phyloP scores from a whole-genome alignment of 2,797 vertebrate species.

The Halcyon smyrnensis region DNA sequence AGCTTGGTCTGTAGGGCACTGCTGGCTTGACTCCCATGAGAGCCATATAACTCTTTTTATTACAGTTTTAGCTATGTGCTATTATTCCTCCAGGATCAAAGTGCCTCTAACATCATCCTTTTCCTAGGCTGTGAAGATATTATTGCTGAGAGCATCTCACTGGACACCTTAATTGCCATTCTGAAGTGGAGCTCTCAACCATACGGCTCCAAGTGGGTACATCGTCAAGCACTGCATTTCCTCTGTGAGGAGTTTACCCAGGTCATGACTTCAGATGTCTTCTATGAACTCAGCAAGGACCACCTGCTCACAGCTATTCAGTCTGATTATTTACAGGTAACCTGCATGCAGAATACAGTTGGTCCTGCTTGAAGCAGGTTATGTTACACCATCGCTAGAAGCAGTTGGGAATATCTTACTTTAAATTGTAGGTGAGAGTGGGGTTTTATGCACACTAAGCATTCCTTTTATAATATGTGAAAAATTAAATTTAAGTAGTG shows the following conservation, averaged over 20 bases:
- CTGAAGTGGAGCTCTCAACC: constrained; percentile 99
- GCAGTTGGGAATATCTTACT: neutral
- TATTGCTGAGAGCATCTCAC: constrained; percentile 94
- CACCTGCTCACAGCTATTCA: constrained; percentile 95
- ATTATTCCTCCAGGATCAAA: neutral
- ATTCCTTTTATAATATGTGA: neutral
- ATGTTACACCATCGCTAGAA: neutral
- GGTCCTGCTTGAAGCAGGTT: neutral
- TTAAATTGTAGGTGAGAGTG: neutral
- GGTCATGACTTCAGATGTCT: constrained; percentile 94
- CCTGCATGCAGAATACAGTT: neutral
- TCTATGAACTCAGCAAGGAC: constrained; percentile 96
- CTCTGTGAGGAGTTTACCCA: constrained; percentile 99
- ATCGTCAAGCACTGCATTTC: constrained; percentile 97
- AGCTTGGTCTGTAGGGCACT: neutral
- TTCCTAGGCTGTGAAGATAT: constrained; percentile 96
- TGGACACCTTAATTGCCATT: constrained; percentile 95
- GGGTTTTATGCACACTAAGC: neutral
- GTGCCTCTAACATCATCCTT: neutral
- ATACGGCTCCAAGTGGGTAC: constrained; percentile 97
- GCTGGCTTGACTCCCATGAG: neutral
- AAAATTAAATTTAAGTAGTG: neutral
- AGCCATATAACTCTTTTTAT: neutral
- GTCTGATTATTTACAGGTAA: constrained; percentile 98
- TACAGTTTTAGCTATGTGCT: neutral